Conservation (phyloP, 2,113 vertebrate genomes). For the Andinoacara biseriatus region DNA sequence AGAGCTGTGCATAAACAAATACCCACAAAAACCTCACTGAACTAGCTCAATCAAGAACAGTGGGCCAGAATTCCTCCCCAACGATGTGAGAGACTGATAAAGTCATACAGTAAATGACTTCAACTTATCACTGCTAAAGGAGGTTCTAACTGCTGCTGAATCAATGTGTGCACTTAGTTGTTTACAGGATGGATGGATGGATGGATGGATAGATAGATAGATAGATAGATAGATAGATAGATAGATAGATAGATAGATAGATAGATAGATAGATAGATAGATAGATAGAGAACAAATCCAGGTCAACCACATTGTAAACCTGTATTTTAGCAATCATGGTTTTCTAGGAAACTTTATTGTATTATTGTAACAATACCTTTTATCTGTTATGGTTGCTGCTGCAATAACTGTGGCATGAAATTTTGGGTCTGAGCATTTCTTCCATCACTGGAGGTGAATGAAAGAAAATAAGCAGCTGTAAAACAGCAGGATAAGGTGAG, state of each 20-base stretch:
- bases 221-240: too few relatives aligned
- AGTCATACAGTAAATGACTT: neutral
- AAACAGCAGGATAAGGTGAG: neutral
- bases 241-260: too few relatives aligned
- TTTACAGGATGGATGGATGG: too few relatives aligned
- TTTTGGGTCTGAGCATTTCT: constrained; percentile 3
- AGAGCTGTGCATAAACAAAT: neutral
- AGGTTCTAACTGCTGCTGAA: neutral
- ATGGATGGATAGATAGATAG: too few relatives aligned
- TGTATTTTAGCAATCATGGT: neutral
- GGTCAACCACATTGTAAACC: neutral
- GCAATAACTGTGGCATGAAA: neutral
- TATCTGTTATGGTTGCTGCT: neutral
- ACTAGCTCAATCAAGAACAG: neutral
- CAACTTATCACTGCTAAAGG: neutral
- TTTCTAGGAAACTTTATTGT: neutral
- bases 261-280: too few relatives aligned
- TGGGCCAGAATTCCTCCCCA: too few relatives aligned
- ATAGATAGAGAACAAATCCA: neutral
- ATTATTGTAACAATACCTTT: neutral
- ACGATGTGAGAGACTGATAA: neutral
- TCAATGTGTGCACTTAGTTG: too few relatives aligned
- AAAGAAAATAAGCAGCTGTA: constrained; percentile 7
- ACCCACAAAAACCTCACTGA: neutral
- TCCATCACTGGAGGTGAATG: constrained; percentile 9